Percentiles rank a stretch among this genome's conserved stretches.
Evolutionary conservation across 2,113 vertebrate genomes (phyloP).

Genomic region (Strix aluco): DNA sequence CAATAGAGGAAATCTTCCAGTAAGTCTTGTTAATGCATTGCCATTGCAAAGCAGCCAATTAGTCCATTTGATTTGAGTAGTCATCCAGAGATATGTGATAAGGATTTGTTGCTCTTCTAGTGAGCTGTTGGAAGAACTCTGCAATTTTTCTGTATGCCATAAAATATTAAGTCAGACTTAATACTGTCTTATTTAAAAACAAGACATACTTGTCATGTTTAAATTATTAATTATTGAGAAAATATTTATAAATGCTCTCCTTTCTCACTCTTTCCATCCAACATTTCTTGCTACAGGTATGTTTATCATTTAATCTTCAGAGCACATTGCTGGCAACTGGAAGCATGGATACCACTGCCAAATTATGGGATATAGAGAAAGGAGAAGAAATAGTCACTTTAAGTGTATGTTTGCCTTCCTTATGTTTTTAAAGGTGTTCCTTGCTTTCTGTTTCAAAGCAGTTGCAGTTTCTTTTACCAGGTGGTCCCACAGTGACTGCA

Average conservation of each 20-base stretch:
- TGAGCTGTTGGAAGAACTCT: background rate
- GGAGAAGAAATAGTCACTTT: constrained; percentile 86
- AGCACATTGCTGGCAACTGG: constrained; percentile 93
- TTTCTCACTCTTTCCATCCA: background rate
- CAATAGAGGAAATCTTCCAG: background rate
- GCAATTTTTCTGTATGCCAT: background rate
- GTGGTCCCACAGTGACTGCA: background rate
- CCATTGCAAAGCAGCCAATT: background rate
- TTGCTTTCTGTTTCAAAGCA: background rate
- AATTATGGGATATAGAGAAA: constrained; percentile 89
- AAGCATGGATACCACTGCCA: constrained; percentile 91
- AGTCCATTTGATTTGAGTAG: background rate
- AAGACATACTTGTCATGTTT: too few relatives aligned
- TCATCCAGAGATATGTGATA: background rate
- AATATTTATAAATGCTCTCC: background rate
- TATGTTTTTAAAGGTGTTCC: background rate
- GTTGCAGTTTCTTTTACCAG: background rate
- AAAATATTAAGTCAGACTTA: background rate
- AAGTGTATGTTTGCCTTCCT: constrained; percentile 69
- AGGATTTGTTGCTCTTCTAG: background rate
- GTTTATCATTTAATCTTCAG: constrained; percentile 92
- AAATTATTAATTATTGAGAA: background rate
- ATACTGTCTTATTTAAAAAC: background rate
- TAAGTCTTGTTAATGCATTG: background rate
- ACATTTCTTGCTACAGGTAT: constrained; percentile 79